Evolutionary conservation across 2,888 invertebrate species (phyloP).

Genomic region (Panopea generosa): DNA sequence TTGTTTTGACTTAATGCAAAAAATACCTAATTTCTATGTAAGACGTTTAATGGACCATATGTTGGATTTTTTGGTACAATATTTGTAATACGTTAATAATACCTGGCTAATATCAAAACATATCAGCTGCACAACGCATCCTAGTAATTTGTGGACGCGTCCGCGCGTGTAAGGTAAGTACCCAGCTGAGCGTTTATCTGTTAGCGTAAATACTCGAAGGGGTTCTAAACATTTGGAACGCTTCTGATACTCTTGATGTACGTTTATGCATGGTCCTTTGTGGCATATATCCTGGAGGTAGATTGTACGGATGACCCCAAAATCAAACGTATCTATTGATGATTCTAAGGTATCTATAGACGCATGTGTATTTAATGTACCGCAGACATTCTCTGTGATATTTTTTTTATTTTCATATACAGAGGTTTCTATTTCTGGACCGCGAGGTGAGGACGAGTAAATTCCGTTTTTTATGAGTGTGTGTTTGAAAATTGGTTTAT

Average conservation of each 20-base stretch:
- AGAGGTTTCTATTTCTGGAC: neutral
- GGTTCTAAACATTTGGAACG: neutral
- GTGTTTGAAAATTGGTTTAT: too few species aligned
- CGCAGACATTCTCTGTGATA: neutral
- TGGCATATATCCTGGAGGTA: neutral
- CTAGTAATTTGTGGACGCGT: conserved; percentile 19
- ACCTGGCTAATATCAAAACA: too few species aligned
- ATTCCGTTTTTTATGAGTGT: too few species aligned
- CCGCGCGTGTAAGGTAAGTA: conserved; percentile 33
- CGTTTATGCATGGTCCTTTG: neutral
- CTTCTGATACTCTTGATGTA: neutral
- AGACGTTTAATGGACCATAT: too few species aligned
- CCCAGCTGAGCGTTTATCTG: conserved; percentile 27
- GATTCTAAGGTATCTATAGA: too few species aligned
- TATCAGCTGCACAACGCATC: neutral
- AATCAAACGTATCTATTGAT: too few species aligned
- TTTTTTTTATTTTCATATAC: neutral
- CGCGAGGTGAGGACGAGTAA: too few species aligned
- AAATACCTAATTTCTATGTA: neutral
- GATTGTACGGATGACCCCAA: too few species aligned
- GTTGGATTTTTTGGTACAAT: too few species aligned
- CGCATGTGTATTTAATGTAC: too few species aligned
- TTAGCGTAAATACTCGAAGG: neutral
- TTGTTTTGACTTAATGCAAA: neutral
- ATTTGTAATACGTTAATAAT: neutral